A percentile compares a stretch with the other conserved stretches of the same genome.
phyloP scores from a whole-genome alignment of 2,113 vertebrate species.

The Sapajus apella region DNA sequence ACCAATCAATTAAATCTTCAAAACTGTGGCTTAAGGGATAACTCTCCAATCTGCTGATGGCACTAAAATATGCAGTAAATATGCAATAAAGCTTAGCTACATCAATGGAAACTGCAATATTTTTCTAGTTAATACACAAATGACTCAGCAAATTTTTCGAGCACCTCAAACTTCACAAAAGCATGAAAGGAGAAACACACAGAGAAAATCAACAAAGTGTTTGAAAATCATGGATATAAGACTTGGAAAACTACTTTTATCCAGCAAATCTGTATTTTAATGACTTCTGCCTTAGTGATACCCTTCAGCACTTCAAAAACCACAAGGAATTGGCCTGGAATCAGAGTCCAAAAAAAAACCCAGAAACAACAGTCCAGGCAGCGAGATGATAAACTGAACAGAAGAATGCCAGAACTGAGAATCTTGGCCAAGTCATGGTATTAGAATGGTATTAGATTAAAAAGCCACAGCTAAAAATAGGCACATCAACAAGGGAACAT shows the following conservation, averaged over 20 bases:
- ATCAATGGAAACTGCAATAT: neutral
- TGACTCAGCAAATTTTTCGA: slow-evolving; percentile 22
- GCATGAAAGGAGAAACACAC: neutral
- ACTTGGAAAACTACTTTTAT: neutral
- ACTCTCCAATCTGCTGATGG: neutral
- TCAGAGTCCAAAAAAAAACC: too few species aligned
- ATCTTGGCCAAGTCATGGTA: slow-evolving; percentile 23
- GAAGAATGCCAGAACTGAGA: slow-evolving; percentile 4
- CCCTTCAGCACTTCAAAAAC: slow-evolving; percentile 22
- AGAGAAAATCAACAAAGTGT: neutral
- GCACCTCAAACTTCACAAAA: neutral
- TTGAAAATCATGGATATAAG: neutral
- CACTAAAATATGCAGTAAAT: slow-evolving; percentile 21
- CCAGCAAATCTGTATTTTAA: neutral
- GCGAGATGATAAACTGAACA: neutral
- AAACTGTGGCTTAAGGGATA: neutral
- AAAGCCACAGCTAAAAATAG: slow-evolving; percentile 62
- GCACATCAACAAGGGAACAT: neutral
- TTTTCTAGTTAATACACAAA: neutral
- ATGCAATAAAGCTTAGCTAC: neutral
- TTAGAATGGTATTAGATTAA: neutral
- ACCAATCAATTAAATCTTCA: neutral
- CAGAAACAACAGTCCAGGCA: neutral
- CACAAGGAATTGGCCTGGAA: neutral
- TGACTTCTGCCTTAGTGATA: neutral